Evolutionary conservation across 1,140 invertebrate species (phyloP).

Genomic region (Aphelinus atriplicis): DNA sequence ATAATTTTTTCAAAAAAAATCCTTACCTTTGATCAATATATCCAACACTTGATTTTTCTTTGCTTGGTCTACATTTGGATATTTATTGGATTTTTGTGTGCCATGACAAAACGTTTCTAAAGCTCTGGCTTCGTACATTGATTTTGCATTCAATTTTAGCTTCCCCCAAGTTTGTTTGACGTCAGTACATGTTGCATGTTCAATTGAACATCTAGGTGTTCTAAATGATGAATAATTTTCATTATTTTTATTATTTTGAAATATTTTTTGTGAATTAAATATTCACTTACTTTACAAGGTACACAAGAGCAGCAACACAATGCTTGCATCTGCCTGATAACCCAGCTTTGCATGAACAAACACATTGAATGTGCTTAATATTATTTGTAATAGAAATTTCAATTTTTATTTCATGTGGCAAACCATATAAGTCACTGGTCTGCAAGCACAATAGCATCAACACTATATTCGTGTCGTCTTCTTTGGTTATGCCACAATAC

Average conservation of each 20-base stretch:
- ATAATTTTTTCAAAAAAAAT: not conserved
- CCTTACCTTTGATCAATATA: slow-evolving; percentile 11
- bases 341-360: slow-evolving; percentile 13
- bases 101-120: slow-evolving; percentile 30
- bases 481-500: no score
- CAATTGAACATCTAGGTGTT: not conserved
- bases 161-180: slow-evolving; percentile 31
- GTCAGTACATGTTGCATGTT: slow-evolving; percentile 33
- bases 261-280: not conserved
- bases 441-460: no score
- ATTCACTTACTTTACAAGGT: slow-evolving; percentile 14
- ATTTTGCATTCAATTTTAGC: slow-evolving; percentile 19
- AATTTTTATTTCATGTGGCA: no score
- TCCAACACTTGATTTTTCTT: slow-evolving; percentile 5
- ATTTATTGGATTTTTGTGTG: not conserved
- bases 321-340: slow-evolving; percentile 29
- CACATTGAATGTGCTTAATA: no score
- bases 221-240: not conserved
- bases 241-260: not conserved
- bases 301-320: slow-evolving; percentile 16
- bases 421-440: no score
- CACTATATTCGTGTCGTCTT: no score
- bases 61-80: slow-evolving; percentile 1
- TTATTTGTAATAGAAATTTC: no score
- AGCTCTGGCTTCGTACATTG: slow-evolving; percentile 19